A percentile compares a stretch with the other conserved stretches of the same genome.
phyloP scores from a whole-genome alignment of 2,797 vertebrate genomes.

The Sciurus vulgaris region DNA sequence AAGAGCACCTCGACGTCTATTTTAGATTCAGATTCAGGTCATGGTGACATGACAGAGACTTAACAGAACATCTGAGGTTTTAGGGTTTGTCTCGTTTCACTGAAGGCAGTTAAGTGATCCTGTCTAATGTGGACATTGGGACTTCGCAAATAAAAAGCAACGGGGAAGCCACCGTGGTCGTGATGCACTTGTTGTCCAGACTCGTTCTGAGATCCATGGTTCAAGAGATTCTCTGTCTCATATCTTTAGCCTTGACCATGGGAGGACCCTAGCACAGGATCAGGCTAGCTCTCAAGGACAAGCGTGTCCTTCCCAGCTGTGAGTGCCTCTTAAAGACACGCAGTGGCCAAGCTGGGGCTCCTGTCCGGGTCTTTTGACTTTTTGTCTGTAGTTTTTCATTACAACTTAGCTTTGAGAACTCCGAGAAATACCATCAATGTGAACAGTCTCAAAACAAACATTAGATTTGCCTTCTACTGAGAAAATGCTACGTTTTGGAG shows the following conservation, averaged over 20 bases:
- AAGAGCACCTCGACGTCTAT: neutral
- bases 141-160: neutral
- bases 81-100: neutral
- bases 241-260: fast-evolving
- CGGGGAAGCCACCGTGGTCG: fast-evolving
- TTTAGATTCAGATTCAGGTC: neutral
- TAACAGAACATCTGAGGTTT: fast-evolving
- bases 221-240: neutral
- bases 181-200: fast-evolving
- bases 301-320: fast-evolving
- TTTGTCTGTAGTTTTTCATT: neutral
- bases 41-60: fast-evolving
- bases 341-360: fast-evolving
- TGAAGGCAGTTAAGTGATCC: neutral
- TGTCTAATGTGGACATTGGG: neutral
- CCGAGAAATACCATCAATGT: neutral
- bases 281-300: too few species aligned
- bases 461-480: neutral
- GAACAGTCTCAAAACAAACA: neutral
- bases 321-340: fast-evolving
- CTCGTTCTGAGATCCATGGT: neutral
- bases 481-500: neutral
- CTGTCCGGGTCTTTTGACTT: fast-evolving
- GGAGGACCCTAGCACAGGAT: fast-evolving
- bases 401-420: neutral